phyloP scores from a whole-genome alignment of 2,888 invertebrate species.

The Anarsia innoxiella region DNA sequence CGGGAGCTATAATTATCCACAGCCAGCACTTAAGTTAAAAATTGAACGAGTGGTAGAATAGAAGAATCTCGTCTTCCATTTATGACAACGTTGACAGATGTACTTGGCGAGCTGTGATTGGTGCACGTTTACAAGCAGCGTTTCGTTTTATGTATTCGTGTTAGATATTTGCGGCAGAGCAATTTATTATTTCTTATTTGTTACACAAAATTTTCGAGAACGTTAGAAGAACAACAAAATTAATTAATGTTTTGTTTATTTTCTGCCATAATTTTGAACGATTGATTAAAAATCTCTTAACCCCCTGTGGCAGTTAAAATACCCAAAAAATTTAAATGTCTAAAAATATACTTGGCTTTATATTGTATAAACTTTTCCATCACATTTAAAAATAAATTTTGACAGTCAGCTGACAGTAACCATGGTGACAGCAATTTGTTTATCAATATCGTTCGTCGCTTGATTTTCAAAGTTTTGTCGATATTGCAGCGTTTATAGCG shows the following conservation, averaged over 20 bases:
- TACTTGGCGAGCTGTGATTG: slow-evolving; percentile 72
- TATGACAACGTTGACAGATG: slow-evolving; percentile 61
- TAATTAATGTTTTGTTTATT: no score
- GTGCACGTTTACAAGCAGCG: slow-evolving; percentile 57
- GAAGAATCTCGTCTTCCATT: slow-evolving; percentile 37
- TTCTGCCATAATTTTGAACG: no score
- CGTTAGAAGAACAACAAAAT: background rate
- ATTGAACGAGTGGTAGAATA: slow-evolving; percentile 30
- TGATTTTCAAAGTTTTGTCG: slow-evolving; percentile 17
- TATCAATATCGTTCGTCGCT: slow-evolving; percentile 27
- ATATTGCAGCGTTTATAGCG: slow-evolving; percentile 11
- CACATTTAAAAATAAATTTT: background rate
- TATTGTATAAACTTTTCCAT: background rate
- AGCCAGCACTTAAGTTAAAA: slow-evolving; percentile 28
- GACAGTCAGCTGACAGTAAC: slow-evolving; percentile 27
- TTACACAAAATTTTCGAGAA: background rate
- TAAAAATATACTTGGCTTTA: background rate
- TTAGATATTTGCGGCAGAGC: no score
- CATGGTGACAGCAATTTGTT: slow-evolving; percentile 54
- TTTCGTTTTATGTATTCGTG: no score
- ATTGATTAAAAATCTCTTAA: no score
- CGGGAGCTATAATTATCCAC: slow-evolving; percentile 28
- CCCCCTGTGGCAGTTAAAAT: no score
- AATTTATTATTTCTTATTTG: background rate
- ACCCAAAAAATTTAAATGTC: no score